Evolutionary conservation across 1,140 invertebrate species (phyloP), one percentile per base, ranked within the genome.

Genomic region (Oryctes rhinoceros): DNA sequence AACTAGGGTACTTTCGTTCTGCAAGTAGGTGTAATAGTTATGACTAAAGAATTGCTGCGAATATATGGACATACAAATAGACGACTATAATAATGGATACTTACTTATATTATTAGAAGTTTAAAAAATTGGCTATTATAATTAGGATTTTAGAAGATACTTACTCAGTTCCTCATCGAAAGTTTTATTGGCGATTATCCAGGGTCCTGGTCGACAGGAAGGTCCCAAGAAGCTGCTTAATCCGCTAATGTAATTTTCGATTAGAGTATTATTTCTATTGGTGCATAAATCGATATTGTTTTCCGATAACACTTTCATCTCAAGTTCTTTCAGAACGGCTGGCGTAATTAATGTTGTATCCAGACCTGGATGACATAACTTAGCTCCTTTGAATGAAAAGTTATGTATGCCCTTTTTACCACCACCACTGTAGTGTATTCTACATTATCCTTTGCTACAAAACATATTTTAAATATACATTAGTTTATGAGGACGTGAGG

Each of bases 131-230:
- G n/a, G n/a, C n/a, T n/a, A n/a, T n/a, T n/a, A n/a, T n/a, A n/a
- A n/a, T n/a, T n/a, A n/a, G n/a, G n/a, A n/a, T 15, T 59, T n/a
- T 59, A 59, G 3, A 59, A 1, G 53, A 18, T 59, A 91, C 90
- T 91, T 88, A 94, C 93, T 93, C 0, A 93, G 86, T 80, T 86
- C 81, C 77, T 85, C 81, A 84, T 93, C 90, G 0, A 90, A 84
- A 1, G 85, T 82, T 0, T 82, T 79, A 81, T 93, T 90, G 0
- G 87, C 90, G 0, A 88, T 76, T 1, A 90, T 90, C 93, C 93
- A 94, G 0, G 87, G 85, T 53, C 93, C 93, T 15, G 93, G 93
- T 74, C 92, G 86, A 86, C 93, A 94, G 75, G 90, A 91, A 4
- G 85, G 88, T 1, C 88, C 87, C 87, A 93, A 94, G 88, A 91